Base-by-base conservation (phyloP, 2,113 vertebrate species). In the Microcebus lehilahytsara region DNA sequence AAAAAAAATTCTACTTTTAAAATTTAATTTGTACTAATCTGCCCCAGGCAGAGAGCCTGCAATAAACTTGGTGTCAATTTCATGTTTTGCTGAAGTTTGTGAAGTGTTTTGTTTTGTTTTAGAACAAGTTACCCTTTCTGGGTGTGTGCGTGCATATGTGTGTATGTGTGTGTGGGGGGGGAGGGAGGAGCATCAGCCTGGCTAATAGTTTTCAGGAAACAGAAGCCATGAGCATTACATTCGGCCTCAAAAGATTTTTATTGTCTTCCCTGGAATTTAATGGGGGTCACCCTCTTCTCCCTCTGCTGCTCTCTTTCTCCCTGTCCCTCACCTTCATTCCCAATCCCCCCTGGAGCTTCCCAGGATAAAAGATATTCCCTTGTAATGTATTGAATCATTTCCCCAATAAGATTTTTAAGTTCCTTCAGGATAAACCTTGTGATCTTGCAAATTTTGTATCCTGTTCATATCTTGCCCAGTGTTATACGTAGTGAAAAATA, bases 11-110 rank as follows among this genome's bases (percentile, higher is more conserved):
- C 78, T 95, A 51, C 85, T 90, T 87, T 80, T 23, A 97, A 96
- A 92, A 84, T 90, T 85, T 89, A 95, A 97, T 98, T 98, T 95
- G 72, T 56, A 94, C 86, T 85, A 90, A 88, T 95, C 34, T 40
- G 89, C 86, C 69, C 75, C 37, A 95, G 93, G 93, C 86, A 96
- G 69, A 95, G 64, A 84, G 75, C 40, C 42, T 79, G 93, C 81
- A 98, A 96, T 97, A 95, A 96, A 92, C 42, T 96, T 91, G 46
- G 42, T 95, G 97, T 97, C 88, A 72, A 46, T 96, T 95, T 93
- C 77, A 95, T 77, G 80, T 89, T 94, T 96, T 87, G 80, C 25
- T 20, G 37, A 94, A 94, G 92, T 97, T 98, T 51, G 81, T 96
- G 77, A 95, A 96, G 53, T 79, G 75, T 93, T 85, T 79, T 89